A percentile compares a stretch with the other conserved stretches of the same genome.
Conservation (phyloP, 2,797 vertebrate species). For the Sandelia bainsii region DNA sequence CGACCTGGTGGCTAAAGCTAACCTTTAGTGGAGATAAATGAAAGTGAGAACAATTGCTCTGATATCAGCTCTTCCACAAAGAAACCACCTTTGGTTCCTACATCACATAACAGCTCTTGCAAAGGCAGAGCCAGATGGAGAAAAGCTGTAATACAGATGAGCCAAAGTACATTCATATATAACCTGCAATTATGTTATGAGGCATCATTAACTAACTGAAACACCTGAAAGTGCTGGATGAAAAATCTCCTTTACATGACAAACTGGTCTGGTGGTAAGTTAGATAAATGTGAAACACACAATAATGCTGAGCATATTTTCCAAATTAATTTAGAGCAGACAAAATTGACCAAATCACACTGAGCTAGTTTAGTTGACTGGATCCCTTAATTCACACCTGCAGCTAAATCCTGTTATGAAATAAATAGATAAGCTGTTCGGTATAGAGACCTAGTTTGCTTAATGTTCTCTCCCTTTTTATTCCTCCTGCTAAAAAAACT, state of each 20-base stretch:
- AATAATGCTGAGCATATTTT: conserved; percentile 25
- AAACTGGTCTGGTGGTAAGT: conserved; percentile 22
- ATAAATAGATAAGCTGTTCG: conserved; percentile 54
- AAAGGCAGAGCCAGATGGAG: conserved; percentile 35
- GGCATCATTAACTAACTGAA: conserved; percentile 37
- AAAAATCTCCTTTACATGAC: neutral
- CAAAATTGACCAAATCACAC: conserved; percentile 53
- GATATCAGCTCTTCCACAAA: conserved; percentile 55
- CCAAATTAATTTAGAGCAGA: conserved; percentile 47
- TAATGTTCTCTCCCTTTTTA: conserved; percentile 2
- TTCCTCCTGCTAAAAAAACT: conserved; percentile 31
- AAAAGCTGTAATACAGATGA: conserved; percentile 42
- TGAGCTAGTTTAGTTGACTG: conserved; percentile 39
- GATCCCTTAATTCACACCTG: conserved; percentile 61
- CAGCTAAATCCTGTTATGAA: conserved; percentile 66
- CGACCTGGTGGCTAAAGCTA: conserved; percentile 56
- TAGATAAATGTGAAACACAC: conserved; percentile 19
- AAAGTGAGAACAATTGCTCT: conserved; percentile 60
- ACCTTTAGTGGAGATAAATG: conserved; percentile 72
- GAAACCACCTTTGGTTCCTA: conserved; percentile 43
- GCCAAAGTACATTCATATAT: conserved; percentile 10
- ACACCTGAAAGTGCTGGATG: conserved; percentile 10
- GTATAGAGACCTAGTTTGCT: conserved; percentile 2
- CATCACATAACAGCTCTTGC: conserved; percentile 31
- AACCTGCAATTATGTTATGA: conserved; percentile 13